Evolutionary conservation across 2,797 vertebrate species (phyloP).

Genomic region (Gymnothorax javanicus): DNA sequence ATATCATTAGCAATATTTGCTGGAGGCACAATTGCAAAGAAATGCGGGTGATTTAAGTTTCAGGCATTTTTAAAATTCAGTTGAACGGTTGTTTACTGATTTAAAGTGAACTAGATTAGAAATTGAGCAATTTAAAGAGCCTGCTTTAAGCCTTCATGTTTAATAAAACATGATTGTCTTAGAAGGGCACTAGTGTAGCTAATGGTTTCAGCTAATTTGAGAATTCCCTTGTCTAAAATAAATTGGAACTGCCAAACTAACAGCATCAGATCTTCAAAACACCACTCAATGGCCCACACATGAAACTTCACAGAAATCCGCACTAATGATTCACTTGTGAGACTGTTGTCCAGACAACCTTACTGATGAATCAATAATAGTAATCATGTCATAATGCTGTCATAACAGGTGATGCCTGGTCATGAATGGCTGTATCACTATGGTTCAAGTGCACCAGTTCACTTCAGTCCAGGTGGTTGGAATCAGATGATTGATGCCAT

Average conservation of each 20-base stretch:
- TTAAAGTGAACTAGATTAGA: not conserved
- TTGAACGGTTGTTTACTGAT: not conserved
- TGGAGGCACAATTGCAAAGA: not conserved
- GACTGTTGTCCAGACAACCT: slow-evolving; percentile 42
- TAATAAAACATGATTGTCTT: not conserved
- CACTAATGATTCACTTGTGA: slow-evolving; percentile 32
- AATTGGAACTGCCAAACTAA: not conserved
- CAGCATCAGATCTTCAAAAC: not conserved
- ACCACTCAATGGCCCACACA: not conserved
- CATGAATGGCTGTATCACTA: slow-evolving; percentile 21
- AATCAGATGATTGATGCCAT: not conserved
- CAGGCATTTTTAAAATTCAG: not conserved
- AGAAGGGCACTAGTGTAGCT: not conserved
- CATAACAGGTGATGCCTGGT: slow-evolving; percentile 14
- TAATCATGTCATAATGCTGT: slow-evolving; percentile 46
- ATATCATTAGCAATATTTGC: not conserved
- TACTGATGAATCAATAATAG: slow-evolving; percentile 40
- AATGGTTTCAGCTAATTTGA: not conserved
- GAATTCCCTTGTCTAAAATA: not conserved
- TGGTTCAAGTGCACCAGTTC: not conserved
- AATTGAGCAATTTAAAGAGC: not conserved
- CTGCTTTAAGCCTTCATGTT: not conserved
- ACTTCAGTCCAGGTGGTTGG: not conserved
- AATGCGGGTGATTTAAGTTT: not conserved
- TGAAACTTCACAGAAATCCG: not conserved